Conservation (phyloP, 2,888 invertebrate species). For the Temnothorax unifasciatus region DNA sequence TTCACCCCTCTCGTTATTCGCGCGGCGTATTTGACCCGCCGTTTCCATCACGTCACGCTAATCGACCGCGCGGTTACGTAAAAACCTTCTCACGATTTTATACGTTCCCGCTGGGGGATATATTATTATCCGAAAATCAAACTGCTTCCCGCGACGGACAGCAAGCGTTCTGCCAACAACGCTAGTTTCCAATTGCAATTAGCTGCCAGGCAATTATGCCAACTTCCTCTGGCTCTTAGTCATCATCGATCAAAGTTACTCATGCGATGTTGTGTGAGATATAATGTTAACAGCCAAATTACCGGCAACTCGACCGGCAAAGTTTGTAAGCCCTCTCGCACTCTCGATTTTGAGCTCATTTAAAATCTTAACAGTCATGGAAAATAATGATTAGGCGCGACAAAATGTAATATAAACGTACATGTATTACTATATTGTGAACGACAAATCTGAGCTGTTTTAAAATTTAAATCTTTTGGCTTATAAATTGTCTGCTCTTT, state of each 20-base stretch:
- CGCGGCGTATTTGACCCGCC: conserved; percentile 39
- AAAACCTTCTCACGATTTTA: conserved; percentile 38
- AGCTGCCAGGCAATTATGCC: conserved; percentile 36
- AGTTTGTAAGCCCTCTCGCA: neutral
- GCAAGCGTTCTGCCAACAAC: neutral
- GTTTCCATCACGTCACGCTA: conserved; percentile 36
- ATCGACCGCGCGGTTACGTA: conserved; percentile 34
- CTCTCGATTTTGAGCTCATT: neutral
- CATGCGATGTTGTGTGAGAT: conserved; percentile 12
- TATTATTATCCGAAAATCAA: conserved; percentile 35
- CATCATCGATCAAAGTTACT: conserved; percentile 38
- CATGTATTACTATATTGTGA: neutral
- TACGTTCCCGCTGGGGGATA: neutral
- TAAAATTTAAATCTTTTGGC: neutral
- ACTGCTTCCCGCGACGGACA: neutral
- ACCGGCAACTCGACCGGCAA: too few relatives aligned
- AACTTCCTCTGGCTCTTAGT: conserved; percentile 22
- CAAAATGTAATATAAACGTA: neutral
- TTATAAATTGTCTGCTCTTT: neutral
- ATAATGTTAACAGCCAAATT: neutral
- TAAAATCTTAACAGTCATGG: neutral
- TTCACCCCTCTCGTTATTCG: conserved; percentile 33
- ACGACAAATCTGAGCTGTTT: neutral
- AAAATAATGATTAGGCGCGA: neutral
- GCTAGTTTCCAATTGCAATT: conserved; percentile 36